phyloP scores from a whole-genome alignment of 2,113 vertebrate genomes.

The Aspidoscelis tigris region DNA sequence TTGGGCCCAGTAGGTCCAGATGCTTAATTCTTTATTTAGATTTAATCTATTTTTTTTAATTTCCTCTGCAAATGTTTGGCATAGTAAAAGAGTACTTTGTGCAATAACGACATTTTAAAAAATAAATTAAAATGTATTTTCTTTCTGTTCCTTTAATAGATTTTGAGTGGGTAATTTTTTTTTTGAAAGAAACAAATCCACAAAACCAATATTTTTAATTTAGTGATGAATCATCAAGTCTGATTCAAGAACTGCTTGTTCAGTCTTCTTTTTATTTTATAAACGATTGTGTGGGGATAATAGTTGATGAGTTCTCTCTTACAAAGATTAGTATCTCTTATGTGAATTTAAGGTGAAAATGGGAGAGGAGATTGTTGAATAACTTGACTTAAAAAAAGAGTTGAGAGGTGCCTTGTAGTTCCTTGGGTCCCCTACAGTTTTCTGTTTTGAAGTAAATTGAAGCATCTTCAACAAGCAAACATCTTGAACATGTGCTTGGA shows the following conservation, averaged over 20 bases:
- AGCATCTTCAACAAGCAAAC: no score
- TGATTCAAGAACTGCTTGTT: neutral
- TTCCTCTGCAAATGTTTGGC: slow-evolving; percentile 33
- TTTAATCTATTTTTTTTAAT: slow-evolving; percentile 47
- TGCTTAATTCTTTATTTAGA: slow-evolving; percentile 56
- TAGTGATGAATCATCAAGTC: neutral
- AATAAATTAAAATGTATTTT: neutral
- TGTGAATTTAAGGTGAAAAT: neutral
- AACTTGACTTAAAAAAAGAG: no score
- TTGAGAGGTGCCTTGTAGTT: no score
- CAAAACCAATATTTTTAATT: neutral
- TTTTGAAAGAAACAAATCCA: neutral
- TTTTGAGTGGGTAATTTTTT: neutral
- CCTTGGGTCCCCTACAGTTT: no score
- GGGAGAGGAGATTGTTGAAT: no score
- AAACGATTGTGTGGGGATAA: neutral
- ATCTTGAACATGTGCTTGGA: no score
- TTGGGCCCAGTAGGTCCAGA: slow-evolving; percentile 52
- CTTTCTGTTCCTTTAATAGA: neutral
- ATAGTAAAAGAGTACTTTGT: neutral
- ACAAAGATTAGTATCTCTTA: neutral
- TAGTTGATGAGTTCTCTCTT: neutral
- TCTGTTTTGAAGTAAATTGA: no score
- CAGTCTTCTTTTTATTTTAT: neutral
- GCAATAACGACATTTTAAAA: slow-evolving; percentile 35